Conservation (phyloP, 1,140 invertebrate species). For the Acromyrmex echinatior region DNA sequence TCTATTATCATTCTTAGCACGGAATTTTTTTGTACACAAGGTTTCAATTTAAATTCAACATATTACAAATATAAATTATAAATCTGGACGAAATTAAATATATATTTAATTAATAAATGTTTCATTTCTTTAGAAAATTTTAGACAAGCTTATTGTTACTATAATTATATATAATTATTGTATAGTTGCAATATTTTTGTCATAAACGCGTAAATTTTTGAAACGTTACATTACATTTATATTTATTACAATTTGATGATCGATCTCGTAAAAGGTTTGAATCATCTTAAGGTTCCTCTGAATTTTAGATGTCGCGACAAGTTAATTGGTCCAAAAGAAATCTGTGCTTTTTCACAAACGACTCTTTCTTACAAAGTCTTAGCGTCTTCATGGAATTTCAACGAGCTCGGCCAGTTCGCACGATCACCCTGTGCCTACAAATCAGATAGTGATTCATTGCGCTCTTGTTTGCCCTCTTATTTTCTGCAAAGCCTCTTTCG, state of each 20-base stretch:
- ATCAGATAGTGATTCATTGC: conserved; percentile 68
- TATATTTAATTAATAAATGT: not conserved
- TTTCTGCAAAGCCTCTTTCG: conserved; percentile 21
- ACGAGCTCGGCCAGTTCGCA: conserved; percentile 42
- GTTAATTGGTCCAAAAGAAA: conserved; percentile 47
- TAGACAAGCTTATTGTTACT: not conserved
- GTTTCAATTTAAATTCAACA: not conserved
- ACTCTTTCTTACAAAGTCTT: conserved; percentile 62
- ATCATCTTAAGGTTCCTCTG: not conserved
- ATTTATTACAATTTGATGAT: not conserved
- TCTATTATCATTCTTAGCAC: not conserved
- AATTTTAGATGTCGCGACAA: conserved; percentile 22
- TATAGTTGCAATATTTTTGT: not conserved
- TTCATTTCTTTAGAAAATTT: not conserved
- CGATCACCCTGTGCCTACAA: conserved; percentile 66
- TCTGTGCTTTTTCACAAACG: conserved; percentile 22
- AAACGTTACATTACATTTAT: not conserved
- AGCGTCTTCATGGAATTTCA: conserved; percentile 59
- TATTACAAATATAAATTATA: not conserved
- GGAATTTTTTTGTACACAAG: not conserved
- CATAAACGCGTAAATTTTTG: not conserved
- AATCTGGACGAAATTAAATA: not conserved
- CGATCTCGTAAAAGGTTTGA: not conserved
- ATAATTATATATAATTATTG: not conserved
- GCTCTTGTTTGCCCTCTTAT: conserved; percentile 55